Evolutionary conservation across 1,140 invertebrate genomes (phyloP).

Genomic region (Cydia strobilella): DNA sequence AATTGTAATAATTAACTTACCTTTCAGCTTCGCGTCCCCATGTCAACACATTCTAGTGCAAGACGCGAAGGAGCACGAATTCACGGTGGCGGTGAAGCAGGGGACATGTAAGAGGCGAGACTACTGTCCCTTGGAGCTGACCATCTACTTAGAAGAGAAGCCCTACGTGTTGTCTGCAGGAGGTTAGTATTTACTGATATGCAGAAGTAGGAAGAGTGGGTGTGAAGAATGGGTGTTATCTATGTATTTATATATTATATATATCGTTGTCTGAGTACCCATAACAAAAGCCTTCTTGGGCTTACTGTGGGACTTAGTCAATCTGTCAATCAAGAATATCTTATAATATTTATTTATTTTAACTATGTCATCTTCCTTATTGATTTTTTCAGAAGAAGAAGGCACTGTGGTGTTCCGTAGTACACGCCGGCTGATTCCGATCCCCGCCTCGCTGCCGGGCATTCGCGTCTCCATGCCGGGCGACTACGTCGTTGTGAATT

Average conservation of each 20-base stretch:
- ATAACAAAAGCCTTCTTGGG: too few species aligned
- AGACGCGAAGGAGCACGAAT: conserved; percentile 83
- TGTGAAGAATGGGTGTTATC: too few species aligned
- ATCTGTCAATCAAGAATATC: too few species aligned
- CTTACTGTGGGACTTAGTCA: too few species aligned
- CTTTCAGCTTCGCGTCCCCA: conserved; percentile 81
- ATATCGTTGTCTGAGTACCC: too few species aligned
- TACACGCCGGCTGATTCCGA: conserved; percentile 81
- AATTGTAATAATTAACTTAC: too few species aligned
- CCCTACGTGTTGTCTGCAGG: conserved; percentile 81
- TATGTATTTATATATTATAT: too few species aligned
- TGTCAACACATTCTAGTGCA: conserved; percentile 85
- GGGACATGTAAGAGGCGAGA: conserved; percentile 70
- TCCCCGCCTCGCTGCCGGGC: conserved; percentile 85
- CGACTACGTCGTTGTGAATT: conserved; percentile 83
- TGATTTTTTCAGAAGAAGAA: conserved; percentile 67
- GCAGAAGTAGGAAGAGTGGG: too few species aligned
- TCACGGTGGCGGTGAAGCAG: conserved; percentile 83
- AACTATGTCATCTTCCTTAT: neutral
- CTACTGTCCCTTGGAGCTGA: conserved; percentile 81
- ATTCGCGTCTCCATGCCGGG: conserved; percentile 85
- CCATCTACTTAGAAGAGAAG: conserved; percentile 85
- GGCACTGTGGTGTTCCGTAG: conserved; percentile 81
- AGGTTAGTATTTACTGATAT: too few species aligned
- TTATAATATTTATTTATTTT: too few species aligned